Conservation (phyloP, 2,113 vertebrate genomes). For the Perognathus longimembris region DNA sequence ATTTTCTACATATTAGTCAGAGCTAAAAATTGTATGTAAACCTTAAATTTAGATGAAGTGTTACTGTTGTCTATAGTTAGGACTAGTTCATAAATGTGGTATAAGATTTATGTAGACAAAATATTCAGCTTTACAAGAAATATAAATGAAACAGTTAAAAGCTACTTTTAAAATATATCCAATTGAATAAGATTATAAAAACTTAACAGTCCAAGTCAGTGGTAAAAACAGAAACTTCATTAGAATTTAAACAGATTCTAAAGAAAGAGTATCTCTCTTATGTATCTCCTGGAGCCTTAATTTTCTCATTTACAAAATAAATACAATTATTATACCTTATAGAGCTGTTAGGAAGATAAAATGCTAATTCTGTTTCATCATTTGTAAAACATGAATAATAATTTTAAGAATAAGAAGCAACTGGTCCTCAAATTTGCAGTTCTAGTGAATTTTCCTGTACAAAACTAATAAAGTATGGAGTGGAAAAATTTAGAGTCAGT, state of each 20-base stretch:
- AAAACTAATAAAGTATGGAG: neutral
- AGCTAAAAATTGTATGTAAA: neutral
- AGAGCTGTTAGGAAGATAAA: neutral
- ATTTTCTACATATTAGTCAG: neutral
- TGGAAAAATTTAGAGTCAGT: accelerated
- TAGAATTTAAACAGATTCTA: neutral
- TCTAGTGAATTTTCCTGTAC: constrained; percentile 48
- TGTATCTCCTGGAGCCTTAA: neutral
- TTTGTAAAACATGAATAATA: constrained; percentile 69
- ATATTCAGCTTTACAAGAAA: neutral
- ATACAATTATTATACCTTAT: neutral
- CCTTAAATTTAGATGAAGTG: constrained; percentile 9
- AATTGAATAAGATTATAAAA: neutral
- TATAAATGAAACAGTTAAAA: neutral
- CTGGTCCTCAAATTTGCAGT: constrained; percentile 71
- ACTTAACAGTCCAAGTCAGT: neutral
- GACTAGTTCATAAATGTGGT: neutral
- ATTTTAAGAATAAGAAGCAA: neutral
- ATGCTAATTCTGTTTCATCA: neutral
- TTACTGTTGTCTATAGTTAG: neutral
- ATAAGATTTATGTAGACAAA: too few relatives aligned
- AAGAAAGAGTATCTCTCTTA: neutral
- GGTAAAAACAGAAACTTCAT: too few relatives aligned
- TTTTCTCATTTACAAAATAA: neutral
- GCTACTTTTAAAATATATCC: neutral